Conservation (phyloP, 1,140 invertebrate genomes). For the Platorchestia sp. region DNA sequence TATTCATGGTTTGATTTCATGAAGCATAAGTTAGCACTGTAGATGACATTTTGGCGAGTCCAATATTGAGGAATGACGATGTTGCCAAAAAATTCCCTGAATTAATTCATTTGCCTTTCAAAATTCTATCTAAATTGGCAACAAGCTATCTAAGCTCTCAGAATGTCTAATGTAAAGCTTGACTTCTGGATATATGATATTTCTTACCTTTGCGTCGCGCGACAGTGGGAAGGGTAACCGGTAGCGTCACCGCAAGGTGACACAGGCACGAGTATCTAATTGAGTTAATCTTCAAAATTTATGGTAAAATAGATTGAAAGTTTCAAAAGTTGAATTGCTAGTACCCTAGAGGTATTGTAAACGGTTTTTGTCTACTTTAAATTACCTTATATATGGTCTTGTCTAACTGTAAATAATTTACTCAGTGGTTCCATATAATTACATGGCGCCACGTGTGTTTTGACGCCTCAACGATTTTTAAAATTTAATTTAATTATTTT, state of each 20-base stretch:
- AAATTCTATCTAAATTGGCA: not conserved
- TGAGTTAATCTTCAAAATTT: too few relatives aligned
- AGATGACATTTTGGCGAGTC: not conserved
- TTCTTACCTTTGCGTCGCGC: not conserved
- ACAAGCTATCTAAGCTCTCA: not conserved
- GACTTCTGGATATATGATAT: not conserved
- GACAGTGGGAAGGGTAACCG: not conserved
- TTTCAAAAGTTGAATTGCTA: too few relatives aligned
- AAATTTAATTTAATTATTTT: too few relatives aligned
- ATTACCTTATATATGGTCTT: too few relatives aligned
- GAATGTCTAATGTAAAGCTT: not conserved
- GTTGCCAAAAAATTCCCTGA: conserved; percentile 37
- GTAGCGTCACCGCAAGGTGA: not conserved
- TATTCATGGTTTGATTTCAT: not conserved
- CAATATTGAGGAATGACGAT: conserved; percentile 3
- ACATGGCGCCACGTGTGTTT: too few relatives aligned
- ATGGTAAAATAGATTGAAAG: too few relatives aligned
- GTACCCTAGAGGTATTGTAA: too few relatives aligned
- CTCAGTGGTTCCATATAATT: too few relatives aligned
- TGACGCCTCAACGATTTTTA: too few relatives aligned
- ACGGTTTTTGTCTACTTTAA: too few relatives aligned
- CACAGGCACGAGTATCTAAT: too few relatives aligned
- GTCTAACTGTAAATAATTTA: too few relatives aligned
- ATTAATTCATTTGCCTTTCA: not conserved
- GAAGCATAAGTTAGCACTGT: not conserved